Conservation (phyloP, 2,113 vertebrate species). For the Mirounga angustirostris region DNA sequence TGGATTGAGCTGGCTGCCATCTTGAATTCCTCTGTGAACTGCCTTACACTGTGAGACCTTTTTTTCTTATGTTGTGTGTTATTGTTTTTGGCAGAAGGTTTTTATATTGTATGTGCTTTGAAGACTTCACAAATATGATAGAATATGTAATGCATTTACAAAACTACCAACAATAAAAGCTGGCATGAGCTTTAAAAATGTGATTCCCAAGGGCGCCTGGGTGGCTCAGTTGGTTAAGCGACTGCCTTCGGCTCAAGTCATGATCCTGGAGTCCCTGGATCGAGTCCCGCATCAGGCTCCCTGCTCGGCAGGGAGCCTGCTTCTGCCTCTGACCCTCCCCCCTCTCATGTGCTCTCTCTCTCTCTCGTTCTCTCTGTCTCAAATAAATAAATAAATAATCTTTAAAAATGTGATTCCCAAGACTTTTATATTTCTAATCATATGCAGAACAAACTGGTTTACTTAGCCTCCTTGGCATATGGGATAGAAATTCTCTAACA, state of each 20-base stretch:
- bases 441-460: slow-evolving; percentile 73
- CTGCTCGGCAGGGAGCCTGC: too few species aligned
- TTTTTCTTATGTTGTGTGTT: slow-evolving; percentile 61
- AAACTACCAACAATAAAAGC: slow-evolving; percentile 77
- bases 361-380: too few species aligned
- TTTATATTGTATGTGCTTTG: slow-evolving; percentile 70
- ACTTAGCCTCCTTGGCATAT: slow-evolving; percentile 73
- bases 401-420: slow-evolving; percentile 80
- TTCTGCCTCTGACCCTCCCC: too few species aligned
- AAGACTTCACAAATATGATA: slow-evolving; percentile 72
- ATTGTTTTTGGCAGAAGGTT: slow-evolving; percentile 71
- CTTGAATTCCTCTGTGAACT: slow-evolving; percentile 54
- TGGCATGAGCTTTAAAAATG: slow-evolving; percentile 76
- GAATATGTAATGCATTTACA: slow-evolving; percentile 72
- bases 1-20: neutral
- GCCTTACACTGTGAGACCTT: slow-evolving; percentile 1
- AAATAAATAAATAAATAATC: neutral
- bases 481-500: slow-evolving; percentile 69
- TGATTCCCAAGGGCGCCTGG: slow-evolving; percentile 66
- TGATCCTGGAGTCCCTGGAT: too few species aligned
- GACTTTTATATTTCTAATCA: slow-evolving; percentile 74
- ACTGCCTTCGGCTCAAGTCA: too few species aligned
- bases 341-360: too few species aligned
- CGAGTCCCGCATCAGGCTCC: too few species aligned
- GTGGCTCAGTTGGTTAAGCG: too few species aligned